Evolutionary conservation across 1,140 invertebrate genomes (phyloP).

Genomic region (Cheumatopsyche charites): DNA sequence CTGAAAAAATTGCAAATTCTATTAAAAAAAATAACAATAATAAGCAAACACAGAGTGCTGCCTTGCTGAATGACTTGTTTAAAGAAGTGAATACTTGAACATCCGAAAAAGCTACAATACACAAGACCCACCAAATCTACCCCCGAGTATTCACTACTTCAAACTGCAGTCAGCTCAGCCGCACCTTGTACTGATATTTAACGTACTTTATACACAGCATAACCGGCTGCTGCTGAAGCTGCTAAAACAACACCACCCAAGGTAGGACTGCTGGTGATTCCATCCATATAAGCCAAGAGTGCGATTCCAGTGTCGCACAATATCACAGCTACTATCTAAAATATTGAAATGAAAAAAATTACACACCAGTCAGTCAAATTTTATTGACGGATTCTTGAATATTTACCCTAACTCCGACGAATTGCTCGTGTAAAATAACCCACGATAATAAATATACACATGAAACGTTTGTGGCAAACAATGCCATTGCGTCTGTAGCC

Average conservation of each 20-base stretch:
- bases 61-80: too few species aligned
- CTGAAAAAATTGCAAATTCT: conserved; percentile 58
- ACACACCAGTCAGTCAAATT: too few species aligned
- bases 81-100: too few species aligned
- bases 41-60: too few species aligned
- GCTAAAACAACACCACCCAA: conserved; percentile 90
- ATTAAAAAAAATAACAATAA: too few species aligned
- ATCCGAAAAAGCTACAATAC: too few species aligned
- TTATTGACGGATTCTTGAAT: neutral
- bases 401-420: conserved; percentile 86
- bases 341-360: conserved; percentile 31
- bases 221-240: conserved; percentile 84
- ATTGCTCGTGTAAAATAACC: conserved; percentile 95
- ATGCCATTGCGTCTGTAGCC: conserved; percentile 88
- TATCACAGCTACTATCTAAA: conserved; percentile 92
- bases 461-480: conserved; percentile 92
- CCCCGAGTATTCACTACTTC: too few species aligned
- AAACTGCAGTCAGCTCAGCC: too few species aligned
- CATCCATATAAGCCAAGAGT: conserved; percentile 93
- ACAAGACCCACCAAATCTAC: too few species aligned
- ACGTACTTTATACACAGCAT: conserved; percentile 89
- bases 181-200: conserved; percentile 9
- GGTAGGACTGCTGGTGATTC: conserved; percentile 87
- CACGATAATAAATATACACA: conserved; percentile 93
- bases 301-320: conserved; percentile 93